Conservation (phyloP, 1,140 invertebrate genomes). For the Drosophila obscura region DNA sequence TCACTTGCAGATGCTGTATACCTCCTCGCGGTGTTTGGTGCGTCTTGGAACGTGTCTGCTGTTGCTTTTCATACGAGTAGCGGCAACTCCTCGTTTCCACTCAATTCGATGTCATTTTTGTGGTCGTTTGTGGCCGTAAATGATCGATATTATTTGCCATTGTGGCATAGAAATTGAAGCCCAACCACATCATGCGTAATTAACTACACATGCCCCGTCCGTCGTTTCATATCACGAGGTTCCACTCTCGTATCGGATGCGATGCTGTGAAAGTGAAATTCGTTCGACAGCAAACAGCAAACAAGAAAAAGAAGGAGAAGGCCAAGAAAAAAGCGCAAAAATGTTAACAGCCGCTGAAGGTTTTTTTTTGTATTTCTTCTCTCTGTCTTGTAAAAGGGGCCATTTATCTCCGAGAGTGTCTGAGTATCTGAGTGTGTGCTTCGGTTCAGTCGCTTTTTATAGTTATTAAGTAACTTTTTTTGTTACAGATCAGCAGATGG, state of each 20-base stretch:
- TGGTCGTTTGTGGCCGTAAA: conserved; percentile 49
- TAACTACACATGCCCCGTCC: conserved; percentile 68
- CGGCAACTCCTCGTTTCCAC: conserved; percentile 51
- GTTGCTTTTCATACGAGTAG: conserved; percentile 27
- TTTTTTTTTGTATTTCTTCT: conserved; percentile 40
- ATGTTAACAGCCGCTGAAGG: conserved; percentile 57
- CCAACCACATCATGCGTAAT: conserved; percentile 58
- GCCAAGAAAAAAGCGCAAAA: conserved; percentile 50
- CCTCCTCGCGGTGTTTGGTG: not conserved
- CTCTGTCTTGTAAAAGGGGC: conserved; percentile 53
- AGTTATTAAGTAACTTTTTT: conserved; percentile 71
- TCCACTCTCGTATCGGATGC: conserved; percentile 42
- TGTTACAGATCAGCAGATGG: conserved; percentile 35
- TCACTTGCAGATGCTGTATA: conserved; percentile 53
- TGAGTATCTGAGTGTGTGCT: conserved; percentile 50
- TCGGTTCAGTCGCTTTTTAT: conserved; percentile 60
- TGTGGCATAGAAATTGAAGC: conserved; percentile 75
- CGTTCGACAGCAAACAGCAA: conserved; percentile 55
- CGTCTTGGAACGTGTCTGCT: too few species aligned
- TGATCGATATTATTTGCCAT: conserved; percentile 81
- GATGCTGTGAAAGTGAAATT: conserved; percentile 81
- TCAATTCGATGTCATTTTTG: conserved; percentile 57
- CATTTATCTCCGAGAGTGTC: conserved; percentile 69
- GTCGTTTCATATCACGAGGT: conserved; percentile 9
- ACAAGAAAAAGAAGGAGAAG: conserved; percentile 46